phyloP scores from a whole-genome alignment of 30 jellyfish, hydroid and myxozoan species.

The Aurelia aurita region DNA sequence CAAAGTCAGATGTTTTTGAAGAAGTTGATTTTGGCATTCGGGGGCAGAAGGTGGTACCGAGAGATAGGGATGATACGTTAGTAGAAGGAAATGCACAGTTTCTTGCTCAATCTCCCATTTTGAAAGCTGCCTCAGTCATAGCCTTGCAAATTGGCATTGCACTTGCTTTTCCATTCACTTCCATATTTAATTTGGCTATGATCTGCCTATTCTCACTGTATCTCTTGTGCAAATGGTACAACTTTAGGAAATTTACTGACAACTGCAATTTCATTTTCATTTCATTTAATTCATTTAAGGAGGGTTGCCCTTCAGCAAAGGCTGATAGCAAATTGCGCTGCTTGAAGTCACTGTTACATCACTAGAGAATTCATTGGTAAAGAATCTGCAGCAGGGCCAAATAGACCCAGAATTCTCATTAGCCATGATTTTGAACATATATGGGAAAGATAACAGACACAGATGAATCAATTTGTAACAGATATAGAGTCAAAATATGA shows the following conservation, averaged over 20 bases:
- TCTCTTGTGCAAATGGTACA: background rate
- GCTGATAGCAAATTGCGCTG: constrained; percentile 8
- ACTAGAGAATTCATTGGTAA: background rate
- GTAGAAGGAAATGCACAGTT: too few relatives aligned
- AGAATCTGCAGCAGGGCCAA: background rate
- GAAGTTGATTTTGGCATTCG: too few relatives aligned
- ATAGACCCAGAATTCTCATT: background rate
- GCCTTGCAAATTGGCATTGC: too few relatives aligned
- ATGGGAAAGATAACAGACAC: background rate
- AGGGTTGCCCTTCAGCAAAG: too few relatives aligned
- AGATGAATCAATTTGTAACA: background rate
- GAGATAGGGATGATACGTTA: too few relatives aligned
- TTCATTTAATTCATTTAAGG: too few relatives aligned
- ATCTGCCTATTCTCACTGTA: background rate
- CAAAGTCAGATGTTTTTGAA: too few relatives aligned
- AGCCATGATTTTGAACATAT: background rate
- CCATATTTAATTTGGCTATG: too few relatives aligned
- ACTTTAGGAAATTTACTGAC: background rate
- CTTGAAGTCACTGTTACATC: background rate
- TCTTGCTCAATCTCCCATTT: too few relatives aligned
- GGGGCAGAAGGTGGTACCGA: too few relatives aligned
- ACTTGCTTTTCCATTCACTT: too few relatives aligned
- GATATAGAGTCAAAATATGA: constrained; percentile 23
- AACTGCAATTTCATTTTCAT: background rate
- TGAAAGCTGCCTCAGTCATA: too few relatives aligned